Conservation (phyloP, 64 coral and sea anemone genomes). For the Cladopsammia gracilis region DNA sequence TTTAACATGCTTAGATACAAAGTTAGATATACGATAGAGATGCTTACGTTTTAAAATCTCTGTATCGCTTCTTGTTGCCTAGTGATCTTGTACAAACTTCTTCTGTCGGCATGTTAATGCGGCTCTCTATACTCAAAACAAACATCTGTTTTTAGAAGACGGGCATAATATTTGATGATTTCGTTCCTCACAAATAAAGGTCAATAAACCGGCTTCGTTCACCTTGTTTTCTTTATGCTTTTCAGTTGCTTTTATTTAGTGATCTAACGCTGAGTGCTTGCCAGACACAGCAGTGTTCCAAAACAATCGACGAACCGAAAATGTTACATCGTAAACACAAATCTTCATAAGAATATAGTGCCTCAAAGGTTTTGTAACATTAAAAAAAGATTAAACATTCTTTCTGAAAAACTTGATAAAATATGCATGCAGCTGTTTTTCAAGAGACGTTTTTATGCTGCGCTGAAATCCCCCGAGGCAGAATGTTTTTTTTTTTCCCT, state of each 20-base stretch:
- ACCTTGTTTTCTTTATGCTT: neutral
- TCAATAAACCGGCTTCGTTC: neutral
- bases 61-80: slow-evolving; percentile 74
- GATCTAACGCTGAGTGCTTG: slow-evolving; percentile 44
- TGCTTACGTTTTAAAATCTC: slow-evolving; percentile 10
- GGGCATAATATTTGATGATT: slow-evolving; percentile 1
- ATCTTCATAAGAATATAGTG: slow-evolving; percentile 68
- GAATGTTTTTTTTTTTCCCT: neutral
- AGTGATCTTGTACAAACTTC: slow-evolving; percentile 66
- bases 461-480: slow-evolving; percentile 68
- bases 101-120: slow-evolving; percentile 72
- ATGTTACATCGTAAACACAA: slow-evolving; percentile 57
- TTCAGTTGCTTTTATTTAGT: slow-evolving; percentile 14
- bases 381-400: slow-evolving; percentile 85
- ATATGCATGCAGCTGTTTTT: slow-evolving; percentile 83
- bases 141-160: slow-evolving; percentile 73
- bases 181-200: slow-evolving; percentile 2
- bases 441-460: slow-evolving; percentile 52
- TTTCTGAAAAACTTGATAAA: slow-evolving; percentile 82
- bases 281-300: slow-evolving; percentile 33
- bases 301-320: slow-evolving; percentile 61
- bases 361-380: slow-evolving; percentile 81
- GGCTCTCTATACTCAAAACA: neutral
- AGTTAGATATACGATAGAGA: neutral
- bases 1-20: slow-evolving; percentile 29